Percentiles rank a stretch among this genome's conserved stretches.
These are phyloP conservation scores for Elmis aenea DNA, from an alignment of 2,888 invertebrate species.

Conservation along the genomic window DNA sequence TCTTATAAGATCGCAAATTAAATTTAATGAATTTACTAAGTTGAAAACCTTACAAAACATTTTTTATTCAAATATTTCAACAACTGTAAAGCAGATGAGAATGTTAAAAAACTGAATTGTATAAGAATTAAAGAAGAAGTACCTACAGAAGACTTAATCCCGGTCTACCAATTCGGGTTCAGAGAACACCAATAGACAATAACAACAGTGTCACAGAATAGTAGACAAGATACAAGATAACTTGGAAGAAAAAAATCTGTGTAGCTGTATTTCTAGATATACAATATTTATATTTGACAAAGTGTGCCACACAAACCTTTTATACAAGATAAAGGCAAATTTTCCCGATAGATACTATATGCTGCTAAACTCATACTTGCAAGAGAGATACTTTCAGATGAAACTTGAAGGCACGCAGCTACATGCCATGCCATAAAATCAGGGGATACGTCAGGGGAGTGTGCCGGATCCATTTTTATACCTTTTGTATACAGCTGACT, in stretches of 20 bases:
- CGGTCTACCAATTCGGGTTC: constrained; percentile 21
- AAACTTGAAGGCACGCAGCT: not conserved
- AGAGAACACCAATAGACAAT: constrained; percentile 15
- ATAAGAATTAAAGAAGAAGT: constrained; percentile 1
- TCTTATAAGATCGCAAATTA: too few relatives aligned
- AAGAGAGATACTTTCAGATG: constrained; percentile 13
- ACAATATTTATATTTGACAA: constrained; percentile 12
- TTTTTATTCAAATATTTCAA: too few relatives aligned
- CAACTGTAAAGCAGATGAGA: too few relatives aligned
- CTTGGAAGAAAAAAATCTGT: constrained; percentile 9
- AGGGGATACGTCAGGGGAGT: constrained; percentile 1
- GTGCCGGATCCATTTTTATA: constrained; percentile 6
- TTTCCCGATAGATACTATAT: constrained; percentile 7
- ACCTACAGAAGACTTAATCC: constrained; percentile 10
- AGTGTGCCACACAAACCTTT: constrained; percentile 6
- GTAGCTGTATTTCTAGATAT: constrained; percentile 11
- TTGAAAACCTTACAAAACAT: too few relatives aligned
- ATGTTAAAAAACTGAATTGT: too few relatives aligned
- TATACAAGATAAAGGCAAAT: constrained; percentile 10
- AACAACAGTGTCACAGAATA: constrained; percentile 20
- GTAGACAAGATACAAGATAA: constrained; percentile 6
- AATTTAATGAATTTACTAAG: too few relatives aligned
- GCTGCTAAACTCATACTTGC: constrained; percentile 12
- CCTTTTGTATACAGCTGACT: too few relatives aligned
- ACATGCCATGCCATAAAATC: not conserved